Base-by-base conservation (phyloP, 2,113 vertebrate species). In the Polyodon spathula region DNA sequence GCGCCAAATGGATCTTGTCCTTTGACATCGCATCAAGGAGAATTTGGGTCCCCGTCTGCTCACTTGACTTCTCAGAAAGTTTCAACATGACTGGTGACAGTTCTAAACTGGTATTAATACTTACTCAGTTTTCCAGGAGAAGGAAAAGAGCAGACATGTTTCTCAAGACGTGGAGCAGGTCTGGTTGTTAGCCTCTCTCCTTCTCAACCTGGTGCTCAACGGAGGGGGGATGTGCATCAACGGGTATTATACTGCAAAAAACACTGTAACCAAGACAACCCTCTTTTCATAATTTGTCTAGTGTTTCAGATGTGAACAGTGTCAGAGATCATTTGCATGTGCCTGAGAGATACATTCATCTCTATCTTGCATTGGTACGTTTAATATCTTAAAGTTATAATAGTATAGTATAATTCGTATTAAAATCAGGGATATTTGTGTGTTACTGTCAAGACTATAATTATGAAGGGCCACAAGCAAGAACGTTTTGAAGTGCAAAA, bases 11-110 rank as follows among this genome's bases (percentile, higher is more conserved):
- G 61, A 83, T 67, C 69, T 85, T 74, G 15, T 85, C 83, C 37
- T 81, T 76, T 17, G 78, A 79, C 70, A 86, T 86, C 6, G 81
- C 86, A 7, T 85, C 80, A 42, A 87, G 63, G 17, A 88, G 78
- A 58, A 84, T 74, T 54, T 65, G 67, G 6, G 76, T 75, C 44
- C 79, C 80, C 0, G 69, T 78, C 38, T 65, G 68, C 1, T 60
- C 74, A 10, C 55, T 62, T 2, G 56, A 61, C 63, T 70, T 76
- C 46, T 58, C 72, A 0, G 69, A 60, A 6, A 71, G 58, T 40
- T 72, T 84, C 7, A 77, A 57, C 80, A 80, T 84, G 43, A 44
- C 12, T 44, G 52, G 40, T 66, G 62, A 1, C 14, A 56, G 9
- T 54, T 6, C 16, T 40, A 40, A 6, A 17, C 4, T 9, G 38